Conservation (phyloP, 2,113 vertebrate genomes). For the Oryzias curvinotus region DNA sequence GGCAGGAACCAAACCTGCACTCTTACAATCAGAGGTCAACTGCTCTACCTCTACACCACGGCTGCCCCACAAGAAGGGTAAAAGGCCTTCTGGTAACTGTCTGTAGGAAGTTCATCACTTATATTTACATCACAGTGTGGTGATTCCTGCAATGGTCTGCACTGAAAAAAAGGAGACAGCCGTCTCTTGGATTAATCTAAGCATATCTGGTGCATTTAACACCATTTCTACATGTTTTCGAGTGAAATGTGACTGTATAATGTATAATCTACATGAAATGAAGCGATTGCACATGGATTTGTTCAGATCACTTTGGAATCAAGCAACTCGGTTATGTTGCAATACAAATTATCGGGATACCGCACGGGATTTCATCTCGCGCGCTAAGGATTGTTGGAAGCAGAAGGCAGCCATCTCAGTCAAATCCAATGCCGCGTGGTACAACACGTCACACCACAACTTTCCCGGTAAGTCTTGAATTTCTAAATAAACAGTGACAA, state of each 20-base stretch:
- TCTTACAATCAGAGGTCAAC: too few species aligned
- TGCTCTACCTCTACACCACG: too few species aligned
- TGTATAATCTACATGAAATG: too few species aligned
- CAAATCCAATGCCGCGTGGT: background rate
- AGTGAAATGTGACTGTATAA: too few species aligned
- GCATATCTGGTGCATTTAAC: too few species aligned
- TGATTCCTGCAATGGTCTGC: too few species aligned
- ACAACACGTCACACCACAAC: background rate
- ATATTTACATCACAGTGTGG: too few species aligned
- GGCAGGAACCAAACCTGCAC: too few species aligned
- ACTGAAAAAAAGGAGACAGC: slow-evolving; percentile 8
- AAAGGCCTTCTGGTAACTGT: too few species aligned
- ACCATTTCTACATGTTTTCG: too few species aligned
- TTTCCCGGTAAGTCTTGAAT: slow-evolving; percentile 1
- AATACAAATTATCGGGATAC: background rate
- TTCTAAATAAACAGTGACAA: background rate
- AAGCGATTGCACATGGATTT: background rate
- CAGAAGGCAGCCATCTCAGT: background rate
- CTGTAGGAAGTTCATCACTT: too few species aligned
- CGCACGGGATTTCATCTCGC: background rate
- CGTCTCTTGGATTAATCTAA: background rate
- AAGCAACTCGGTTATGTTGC: background rate
- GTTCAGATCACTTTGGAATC: slow-evolving; percentile 2
- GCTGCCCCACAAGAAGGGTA: too few species aligned
- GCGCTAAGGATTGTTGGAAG: slow-evolving; percentile 3